Conservation (phyloP, 2,113 vertebrate species). For the Aspidoscelis tigris region DNA sequence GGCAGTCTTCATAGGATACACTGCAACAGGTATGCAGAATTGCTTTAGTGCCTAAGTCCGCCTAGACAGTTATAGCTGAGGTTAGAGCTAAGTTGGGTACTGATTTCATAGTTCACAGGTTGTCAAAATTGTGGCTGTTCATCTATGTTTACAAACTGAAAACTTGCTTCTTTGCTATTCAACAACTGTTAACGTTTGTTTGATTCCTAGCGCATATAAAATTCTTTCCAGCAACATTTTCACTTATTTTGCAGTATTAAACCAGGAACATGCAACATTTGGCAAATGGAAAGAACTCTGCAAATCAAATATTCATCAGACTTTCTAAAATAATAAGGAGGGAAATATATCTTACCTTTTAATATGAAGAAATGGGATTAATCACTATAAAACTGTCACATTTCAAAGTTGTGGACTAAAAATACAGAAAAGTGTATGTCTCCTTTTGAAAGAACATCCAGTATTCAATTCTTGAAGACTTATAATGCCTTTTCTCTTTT, state of each 20-base stretch:
- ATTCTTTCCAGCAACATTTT: background rate
- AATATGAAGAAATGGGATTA: background rate
- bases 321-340: too few relatives aligned
- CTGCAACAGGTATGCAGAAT: background rate
- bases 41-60: background rate
- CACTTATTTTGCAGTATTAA: background rate
- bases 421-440: background rate
- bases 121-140: background rate
- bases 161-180: background rate
- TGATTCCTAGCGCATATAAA: background rate
- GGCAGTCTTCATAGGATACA: too few relatives aligned
- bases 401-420: background rate
- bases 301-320: background rate
- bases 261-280: background rate
- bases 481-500: too few relatives aligned
- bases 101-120: background rate
- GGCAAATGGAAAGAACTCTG: background rate
- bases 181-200: background rate
- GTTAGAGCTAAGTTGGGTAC: background rate
- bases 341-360: background rate
- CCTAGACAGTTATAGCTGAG: background rate
- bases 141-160: too few relatives aligned
- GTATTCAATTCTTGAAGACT: too few relatives aligned
- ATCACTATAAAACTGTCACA: background rate
- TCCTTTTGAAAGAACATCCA: background rate